phyloP scores from a whole-genome alignment of 1,140 invertebrate genomes.

The Microplitis demolitor region DNA sequence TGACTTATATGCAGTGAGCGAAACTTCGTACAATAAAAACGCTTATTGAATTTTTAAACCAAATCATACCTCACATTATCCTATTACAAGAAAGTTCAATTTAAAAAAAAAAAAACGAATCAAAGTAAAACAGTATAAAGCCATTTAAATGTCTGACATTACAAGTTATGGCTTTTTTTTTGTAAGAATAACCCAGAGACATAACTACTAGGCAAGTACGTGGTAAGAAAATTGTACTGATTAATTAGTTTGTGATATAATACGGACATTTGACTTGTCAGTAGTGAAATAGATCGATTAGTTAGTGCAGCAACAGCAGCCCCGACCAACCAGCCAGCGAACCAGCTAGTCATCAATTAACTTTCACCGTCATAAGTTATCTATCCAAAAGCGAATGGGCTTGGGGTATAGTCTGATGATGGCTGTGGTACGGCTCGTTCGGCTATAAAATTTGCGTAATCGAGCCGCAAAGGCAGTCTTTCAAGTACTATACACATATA shows the following conservation, averaged over 20 bases:
- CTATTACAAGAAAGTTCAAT: too few species aligned
- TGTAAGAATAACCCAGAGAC: neutral
- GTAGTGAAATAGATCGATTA: neutral
- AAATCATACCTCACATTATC: too few species aligned
- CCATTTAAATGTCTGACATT: too few species aligned
- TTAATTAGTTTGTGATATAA: neutral
- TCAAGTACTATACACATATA: neutral
- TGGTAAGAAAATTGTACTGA: neutral
- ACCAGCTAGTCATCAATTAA: neutral
- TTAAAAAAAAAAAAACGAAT: too few species aligned
- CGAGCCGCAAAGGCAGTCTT: neutral
- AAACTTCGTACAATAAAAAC: too few species aligned
- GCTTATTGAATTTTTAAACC: too few species aligned
- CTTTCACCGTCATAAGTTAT: neutral
- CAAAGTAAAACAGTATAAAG: too few species aligned
- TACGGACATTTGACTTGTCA: neutral
- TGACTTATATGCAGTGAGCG: too few species aligned
- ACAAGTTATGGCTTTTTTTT: neutral
- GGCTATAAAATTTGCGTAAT: slow-evolving; percentile 17
- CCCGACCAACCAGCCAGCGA: too few species aligned
- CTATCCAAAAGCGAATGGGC: neutral
- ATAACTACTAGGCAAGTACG: neutral
- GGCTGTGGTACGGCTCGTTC: neutral
- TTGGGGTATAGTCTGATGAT: neutral
- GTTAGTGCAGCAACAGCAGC: neutral